Evolutionary conservation across 2,888 invertebrate genomes (phyloP).

Genomic region (Acheta domesticus): DNA sequence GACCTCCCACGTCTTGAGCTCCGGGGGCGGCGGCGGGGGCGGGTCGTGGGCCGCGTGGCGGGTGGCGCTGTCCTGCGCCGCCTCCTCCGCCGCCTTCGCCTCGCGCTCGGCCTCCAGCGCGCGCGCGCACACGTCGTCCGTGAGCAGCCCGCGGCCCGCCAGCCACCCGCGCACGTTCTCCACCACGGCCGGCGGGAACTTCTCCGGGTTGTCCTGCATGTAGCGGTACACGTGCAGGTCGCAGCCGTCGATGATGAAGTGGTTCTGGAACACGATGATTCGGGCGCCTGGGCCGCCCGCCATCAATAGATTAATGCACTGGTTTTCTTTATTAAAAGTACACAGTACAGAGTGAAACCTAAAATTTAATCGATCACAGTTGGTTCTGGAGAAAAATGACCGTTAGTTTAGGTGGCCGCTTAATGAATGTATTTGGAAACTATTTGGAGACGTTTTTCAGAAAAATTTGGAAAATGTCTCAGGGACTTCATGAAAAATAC

Average conservation of each 20-base stretch:
- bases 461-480: no score
- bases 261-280: slow-evolving; percentile 68
- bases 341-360: background rate
- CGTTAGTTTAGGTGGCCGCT: no score
- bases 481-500: no score
- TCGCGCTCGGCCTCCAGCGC: slow-evolving; percentile 45
- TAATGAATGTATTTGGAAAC: no score
- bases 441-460: no score
- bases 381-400: no score
- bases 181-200: slow-evolving; percentile 64
- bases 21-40: background rate
- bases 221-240: slow-evolving; percentile 76
- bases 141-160: slow-evolving; percentile 60
- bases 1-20: background rate
- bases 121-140: slow-evolving; percentile 48
- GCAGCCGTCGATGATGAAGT: slow-evolving; percentile 72
- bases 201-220: slow-evolving; percentile 66
- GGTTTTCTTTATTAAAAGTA: background rate
- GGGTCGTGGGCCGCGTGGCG: background rate
- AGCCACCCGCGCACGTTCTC: slow-evolving; percentile 67
- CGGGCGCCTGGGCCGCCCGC: slow-evolving; percentile 52
- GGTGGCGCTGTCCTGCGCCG: background rate
- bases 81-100: background rate
- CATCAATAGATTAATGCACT: slow-evolving; percentile 11
- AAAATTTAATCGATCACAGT: no score